phyloP scores from a whole-genome alignment of 2,113 vertebrate species.

The Rattus rattus region DNA sequence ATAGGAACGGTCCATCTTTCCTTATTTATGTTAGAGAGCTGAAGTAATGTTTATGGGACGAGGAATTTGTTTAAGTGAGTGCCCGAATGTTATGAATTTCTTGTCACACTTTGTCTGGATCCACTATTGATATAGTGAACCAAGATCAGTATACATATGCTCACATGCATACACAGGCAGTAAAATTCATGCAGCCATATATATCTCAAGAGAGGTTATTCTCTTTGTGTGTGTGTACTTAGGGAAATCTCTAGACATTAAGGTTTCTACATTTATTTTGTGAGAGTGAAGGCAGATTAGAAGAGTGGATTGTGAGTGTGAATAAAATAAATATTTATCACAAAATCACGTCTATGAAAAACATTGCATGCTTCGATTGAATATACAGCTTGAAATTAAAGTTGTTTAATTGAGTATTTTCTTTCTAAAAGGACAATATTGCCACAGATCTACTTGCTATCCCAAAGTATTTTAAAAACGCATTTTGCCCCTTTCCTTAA shows the following conservation, averaged over 20 bases:
- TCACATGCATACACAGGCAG: background rate
- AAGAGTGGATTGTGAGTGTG: background rate
- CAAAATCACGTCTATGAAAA: conserved; percentile 33
- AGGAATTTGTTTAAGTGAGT: conserved; percentile 88
- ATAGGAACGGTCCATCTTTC: conserved; percentile 88
- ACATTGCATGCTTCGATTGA: background rate
- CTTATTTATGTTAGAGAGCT: conserved; percentile 87
- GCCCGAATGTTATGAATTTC: conserved; percentile 85
- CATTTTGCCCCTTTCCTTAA: conserved; percentile 1
- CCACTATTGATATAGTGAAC: conserved; percentile 74
- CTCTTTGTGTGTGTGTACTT: background rate
- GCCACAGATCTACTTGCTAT: background rate
- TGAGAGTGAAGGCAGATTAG: background rate
- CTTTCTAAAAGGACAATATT: background rate
- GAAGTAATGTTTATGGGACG: conserved; percentile 86
- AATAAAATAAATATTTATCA: conserved; percentile 45
- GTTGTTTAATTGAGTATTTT: background rate
- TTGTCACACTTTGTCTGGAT: conserved; percentile 69
- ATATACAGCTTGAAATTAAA: conserved; percentile 28
- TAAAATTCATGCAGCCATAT: background rate
- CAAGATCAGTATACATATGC: conserved; percentile 44
- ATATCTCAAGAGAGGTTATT: background rate
- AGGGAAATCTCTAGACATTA: conserved; percentile 38
- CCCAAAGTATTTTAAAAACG: conserved; percentile 18
- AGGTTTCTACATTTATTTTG: conserved; percentile 2